Base-by-base conservation (phyloP, 2,888 invertebrate genomes). In the Pelosia muscerda region DNA sequence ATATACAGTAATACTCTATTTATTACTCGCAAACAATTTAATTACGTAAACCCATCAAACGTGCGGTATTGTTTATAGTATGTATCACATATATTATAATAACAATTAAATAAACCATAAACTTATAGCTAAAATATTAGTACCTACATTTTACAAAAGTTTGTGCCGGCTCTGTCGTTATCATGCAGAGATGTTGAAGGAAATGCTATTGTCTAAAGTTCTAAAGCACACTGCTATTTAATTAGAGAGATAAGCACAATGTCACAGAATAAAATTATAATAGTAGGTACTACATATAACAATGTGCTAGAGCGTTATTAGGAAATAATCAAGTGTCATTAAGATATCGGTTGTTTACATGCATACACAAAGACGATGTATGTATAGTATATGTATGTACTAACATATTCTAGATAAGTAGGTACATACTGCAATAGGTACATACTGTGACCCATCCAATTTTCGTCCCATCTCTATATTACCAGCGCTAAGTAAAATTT, bases 31-130 rank as follows among this genome's bases (percentile, higher is more conserved):
- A 49, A 64, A 67, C 72, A 65, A 72, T 66, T 73, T 68, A 78
- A 57, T 72, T 57, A 70, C 54, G 63, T n/a, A 58, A 53, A 61
- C 53, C 19, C 56, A 78, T 64, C 76, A 49, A 49, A 8, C 74
- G 68, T 69, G 71, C 65, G 66, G 73, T 77, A 68, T 62, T 63
- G 42, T 71, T 59, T 65, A 63, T 70, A 19, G 49, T n/a, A 49
- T 28, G 58, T 77, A 71, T 72, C 68, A 71, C 63, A 74, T 66
- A 68, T 63, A 49, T n/a, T 49, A n/a, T 63, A 49, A 49, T 49
- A n/a, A 49, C 34, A 67, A 67, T 58, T 53, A 69, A 63, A 66
- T 68, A 58, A 65, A 71, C 64, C 22, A 49, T 23, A 58, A 65
- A 59, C 34, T 54, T 65, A 42, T 23, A 25, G 28, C 62, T 61